A percentile compares a stretch with the other conserved stretches of the same genome.
Evolutionary conservation across 2,113 vertebrate genomes (phyloP).

Genomic region (Tragulus kanchil): DNA sequence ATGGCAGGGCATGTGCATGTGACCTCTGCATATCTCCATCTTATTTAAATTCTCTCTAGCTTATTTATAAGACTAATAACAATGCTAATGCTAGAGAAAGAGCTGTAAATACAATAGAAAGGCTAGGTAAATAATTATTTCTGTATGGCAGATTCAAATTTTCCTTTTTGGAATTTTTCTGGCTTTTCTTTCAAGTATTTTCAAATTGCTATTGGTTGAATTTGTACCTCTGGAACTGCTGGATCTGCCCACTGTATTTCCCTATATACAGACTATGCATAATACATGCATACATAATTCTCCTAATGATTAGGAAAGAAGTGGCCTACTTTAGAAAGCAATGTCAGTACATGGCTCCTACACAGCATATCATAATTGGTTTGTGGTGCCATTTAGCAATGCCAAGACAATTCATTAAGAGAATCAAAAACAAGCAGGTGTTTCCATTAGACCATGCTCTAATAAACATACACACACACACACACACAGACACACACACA

Average conservation of each 20-base stretch:
- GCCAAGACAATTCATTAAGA: slow-evolving; percentile 86
- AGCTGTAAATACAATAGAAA: not conserved
- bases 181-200: not conserved
- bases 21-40: not conserved
- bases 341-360: slow-evolving; percentile 68
- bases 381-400: slow-evolving; percentile 83
- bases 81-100: not conserved
- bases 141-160: not conserved
- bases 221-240: not conserved
- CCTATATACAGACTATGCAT: not conserved
- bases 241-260: not conserved
- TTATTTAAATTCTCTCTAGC: not conserved
- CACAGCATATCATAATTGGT: slow-evolving; percentile 81
- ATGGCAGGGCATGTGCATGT: not conserved
- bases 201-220: not conserved
- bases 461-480: not conserved
- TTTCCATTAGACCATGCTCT: slow-evolving; percentile 83
- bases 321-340: slow-evolving; percentile 75
- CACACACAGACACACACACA: not conserved
- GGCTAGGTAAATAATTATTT: not conserved
- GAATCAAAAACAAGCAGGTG: slow-evolving; percentile 85
- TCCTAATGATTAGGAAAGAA: slow-evolving; percentile 77
- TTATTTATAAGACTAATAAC: not conserved
- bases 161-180: not conserved
- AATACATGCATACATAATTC: not conserved